Evolutionary conservation across 2,113 vertebrate species (phyloP).

Genomic region (Hylia prasina): DNA sequence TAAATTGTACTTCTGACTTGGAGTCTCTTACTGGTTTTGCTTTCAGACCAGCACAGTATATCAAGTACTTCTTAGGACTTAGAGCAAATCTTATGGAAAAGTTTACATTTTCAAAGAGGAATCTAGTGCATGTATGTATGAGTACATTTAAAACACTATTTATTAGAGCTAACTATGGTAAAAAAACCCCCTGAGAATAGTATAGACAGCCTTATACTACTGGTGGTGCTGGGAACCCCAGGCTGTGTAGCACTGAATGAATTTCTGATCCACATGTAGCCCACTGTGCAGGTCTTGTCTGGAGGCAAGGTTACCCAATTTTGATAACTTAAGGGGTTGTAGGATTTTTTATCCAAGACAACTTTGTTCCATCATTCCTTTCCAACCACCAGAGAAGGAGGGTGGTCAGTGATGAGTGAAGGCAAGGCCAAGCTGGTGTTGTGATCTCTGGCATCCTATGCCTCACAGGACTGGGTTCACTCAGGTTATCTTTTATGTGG

Average conservation of each 20-base stretch:
- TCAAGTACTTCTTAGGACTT: neutral
- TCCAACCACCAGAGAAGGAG: neutral
- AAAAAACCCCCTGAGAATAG: fast-evolving
- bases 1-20: too few relatives aligned
- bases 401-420: neutral
- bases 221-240: neutral
- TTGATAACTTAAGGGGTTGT: neutral
- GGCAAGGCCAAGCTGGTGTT: neutral
- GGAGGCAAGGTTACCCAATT: neutral
- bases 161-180: neutral
- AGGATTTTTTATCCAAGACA: neutral
- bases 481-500: neutral
- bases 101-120: neutral
- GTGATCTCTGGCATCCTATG: neutral
- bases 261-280: neutral
- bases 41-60: too few relatives aligned
- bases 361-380: neutral
- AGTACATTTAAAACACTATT: neutral
- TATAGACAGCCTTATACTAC: neutral
- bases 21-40: too few relatives aligned
- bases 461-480: neutral
- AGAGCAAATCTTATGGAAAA: neutral
- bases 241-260: neutral
- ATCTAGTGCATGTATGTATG: fast-evolving
- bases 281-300: neutral